Base-by-base conservation (phyloP, 2,797 vertebrate species). In the Enteromius thamalakanensis region DNA sequence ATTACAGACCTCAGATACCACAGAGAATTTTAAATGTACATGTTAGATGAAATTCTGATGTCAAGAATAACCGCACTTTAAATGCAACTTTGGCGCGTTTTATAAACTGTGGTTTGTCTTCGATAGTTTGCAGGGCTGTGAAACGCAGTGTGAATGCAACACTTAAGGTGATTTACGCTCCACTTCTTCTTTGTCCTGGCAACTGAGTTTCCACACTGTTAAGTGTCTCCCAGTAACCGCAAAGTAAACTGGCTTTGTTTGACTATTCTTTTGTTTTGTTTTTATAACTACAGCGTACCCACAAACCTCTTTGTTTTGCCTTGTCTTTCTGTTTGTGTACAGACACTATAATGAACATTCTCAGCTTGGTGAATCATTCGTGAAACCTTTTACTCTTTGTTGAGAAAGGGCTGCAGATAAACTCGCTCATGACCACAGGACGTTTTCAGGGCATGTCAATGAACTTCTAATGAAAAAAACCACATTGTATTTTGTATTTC, bases 141-240 rank as follows among this genome's bases (percentile, higher is more conserved):
- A 88, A 82, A 47, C 37, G 74, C 34, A 29, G 80, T 86, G 86
- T 69, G 64, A 71, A 80, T 70, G 82, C 76, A 40, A 86, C 68
- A 72, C 84, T 81, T 68, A n/a, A 53, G 58, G 78, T 85, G 86
- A 90, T 90, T 87, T 86, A 87, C 86, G 80, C 53, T 74, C 53
- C 62, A 76, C 71, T 79, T 81, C 40, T 79, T 75, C 79, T 87
- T 87, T 84, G 75, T 86, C 79, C 83, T 58, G 42, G 47, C 85
- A 81, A 80, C 68, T 79, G 82, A 68, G 84, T 88, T 87, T 90
- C 85, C 84, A 85, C 82, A 70, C 80, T 84, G 82, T 87, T 88
- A 84, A 87, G 79, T 88, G 82, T 88, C 86, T 88, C 87, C 58
- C 58, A 67, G 86, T 84, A 83, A 88, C 84, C 79, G 65, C 81